Evolutionary conservation across 2,797 vertebrate species (phyloP), one percentile per base, ranked within the genome.

Genomic region (Picus viridis): DNA sequence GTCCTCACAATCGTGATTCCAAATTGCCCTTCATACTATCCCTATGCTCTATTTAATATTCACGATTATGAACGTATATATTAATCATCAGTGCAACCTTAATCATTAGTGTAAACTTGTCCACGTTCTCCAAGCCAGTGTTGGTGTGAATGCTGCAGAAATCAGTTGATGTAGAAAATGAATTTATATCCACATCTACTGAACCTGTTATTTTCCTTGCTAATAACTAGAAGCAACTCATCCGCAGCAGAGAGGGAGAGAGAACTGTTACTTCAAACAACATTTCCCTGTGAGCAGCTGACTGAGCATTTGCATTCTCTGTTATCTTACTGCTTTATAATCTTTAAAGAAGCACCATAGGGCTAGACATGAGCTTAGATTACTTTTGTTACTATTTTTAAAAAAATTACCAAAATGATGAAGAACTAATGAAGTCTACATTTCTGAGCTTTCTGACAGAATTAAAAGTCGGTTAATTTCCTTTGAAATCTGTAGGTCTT

Each of bases 171-270:
- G 17, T 70, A 88, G 68, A 89, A 89, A 83, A 88, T 64, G 41
- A 90, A 58, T 69, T 91, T 86, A 32, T 45, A 73, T 47, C 39
- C 71, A 74, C 51, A 59, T 77, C 74, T 82, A 9, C 20, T 30
- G 32, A 89, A 69, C 45, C 20, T 22, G 4, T 64, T 92, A 13
- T 82, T 91, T 86, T 90, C 57, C 77, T 72, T 76, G 65, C 27
- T 88, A 86, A 74, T 82, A 86, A 88, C 69, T 93, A 86, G 86
- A 93, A 88, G 32, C 56, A 88, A 62, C 27, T 9, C 41, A 88
- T 51, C 80, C 75, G 56, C 56, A 91, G 59, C 29, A 84, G 77
- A 95, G 34, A 1, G 0, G 8, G 9, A 81, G 65, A 59, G 54
- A 68, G 41, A 89, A 71, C 24, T 51, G 43, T 64, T 78, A 39